These are phyloP conservation scores for Chloroceryle inda DNA, from an alignment of 2,797 vertebrate species.

Conservation along the genomic window DNA sequence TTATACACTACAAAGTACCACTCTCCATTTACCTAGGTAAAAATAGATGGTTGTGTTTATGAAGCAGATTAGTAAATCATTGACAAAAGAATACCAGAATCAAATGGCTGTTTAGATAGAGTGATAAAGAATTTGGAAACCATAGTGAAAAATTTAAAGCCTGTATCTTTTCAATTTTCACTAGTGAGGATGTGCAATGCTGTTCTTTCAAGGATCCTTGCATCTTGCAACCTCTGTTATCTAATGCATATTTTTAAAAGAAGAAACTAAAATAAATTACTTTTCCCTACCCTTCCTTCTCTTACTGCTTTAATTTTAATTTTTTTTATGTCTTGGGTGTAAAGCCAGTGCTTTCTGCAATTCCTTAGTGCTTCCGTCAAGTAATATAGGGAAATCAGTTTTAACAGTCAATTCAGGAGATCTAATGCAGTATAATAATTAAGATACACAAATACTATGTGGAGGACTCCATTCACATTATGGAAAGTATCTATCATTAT, in stretches of 20 bases:
- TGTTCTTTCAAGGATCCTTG: neutral
- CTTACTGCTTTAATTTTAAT: neutral
- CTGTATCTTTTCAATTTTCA: neutral
- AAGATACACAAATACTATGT: neutral
- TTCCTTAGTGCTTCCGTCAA: neutral
- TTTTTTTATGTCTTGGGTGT: neutral
- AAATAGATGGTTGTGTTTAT: neutral
- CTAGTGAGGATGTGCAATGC: neutral
- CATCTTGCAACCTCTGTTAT: neutral
- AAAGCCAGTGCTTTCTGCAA: neutral
- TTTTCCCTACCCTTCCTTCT: neutral
- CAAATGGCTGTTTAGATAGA: neutral
- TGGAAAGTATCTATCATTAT: neutral
- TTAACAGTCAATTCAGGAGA: neutral
- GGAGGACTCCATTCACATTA: neutral
- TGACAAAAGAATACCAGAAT: neutral
- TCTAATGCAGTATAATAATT: neutral
- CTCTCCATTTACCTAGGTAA: neutral
- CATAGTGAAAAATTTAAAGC: neutral
- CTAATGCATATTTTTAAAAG: neutral
- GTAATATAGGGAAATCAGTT: neutral
- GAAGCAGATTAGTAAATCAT: neutral
- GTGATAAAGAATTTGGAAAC: neutral
- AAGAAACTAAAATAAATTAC: neutral
- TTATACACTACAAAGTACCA: neutral